Conservation (phyloP, 2,113 vertebrate genomes). For the Rhabdomys dilectus region DNA sequence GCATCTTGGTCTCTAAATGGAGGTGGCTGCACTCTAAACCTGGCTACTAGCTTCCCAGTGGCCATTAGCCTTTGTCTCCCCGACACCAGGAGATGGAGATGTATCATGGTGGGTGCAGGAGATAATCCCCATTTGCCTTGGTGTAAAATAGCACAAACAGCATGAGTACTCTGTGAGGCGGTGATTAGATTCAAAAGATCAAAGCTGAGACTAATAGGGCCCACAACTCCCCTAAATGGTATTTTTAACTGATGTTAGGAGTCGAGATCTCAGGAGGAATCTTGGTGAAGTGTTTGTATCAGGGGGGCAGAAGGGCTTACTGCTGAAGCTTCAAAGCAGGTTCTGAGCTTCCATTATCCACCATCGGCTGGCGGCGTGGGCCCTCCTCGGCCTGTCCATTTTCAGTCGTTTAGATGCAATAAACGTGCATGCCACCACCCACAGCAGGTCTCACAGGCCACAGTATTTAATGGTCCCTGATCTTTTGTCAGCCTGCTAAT, state of each 20-base stretch:
- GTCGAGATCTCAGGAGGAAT: constrained; percentile 34
- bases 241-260: constrained; percentile 51
- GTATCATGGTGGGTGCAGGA: background rate
- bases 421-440: too few species aligned
- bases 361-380: rapidly evolving
- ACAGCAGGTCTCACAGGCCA: background rate
- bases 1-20: background rate
- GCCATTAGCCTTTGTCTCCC: constrained; percentile 18
- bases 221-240: background rate
- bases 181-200: constrained; percentile 77
- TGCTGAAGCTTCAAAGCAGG: constrained; percentile 46
- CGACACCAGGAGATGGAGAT: background rate
- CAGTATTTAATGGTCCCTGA: background rate
- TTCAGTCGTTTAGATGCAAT: background rate
- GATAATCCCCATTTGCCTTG: constrained; percentile 68
- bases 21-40: background rate
- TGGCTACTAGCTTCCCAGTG: background rate
- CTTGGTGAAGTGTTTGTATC: background rate
- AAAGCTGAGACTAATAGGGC: constrained; percentile 63
- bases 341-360: background rate
- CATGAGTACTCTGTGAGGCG: constrained; percentile 64
- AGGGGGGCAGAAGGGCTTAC: background rate
- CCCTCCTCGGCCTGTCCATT: background rate
- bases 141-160: constrained; percentile 70
- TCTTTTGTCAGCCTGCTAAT: background rate